Evolutionary conservation across 2,797 vertebrate species (phyloP), one percentile per base, ranked within the genome.

Genomic region (Rhinatrema bivittatum): DNA sequence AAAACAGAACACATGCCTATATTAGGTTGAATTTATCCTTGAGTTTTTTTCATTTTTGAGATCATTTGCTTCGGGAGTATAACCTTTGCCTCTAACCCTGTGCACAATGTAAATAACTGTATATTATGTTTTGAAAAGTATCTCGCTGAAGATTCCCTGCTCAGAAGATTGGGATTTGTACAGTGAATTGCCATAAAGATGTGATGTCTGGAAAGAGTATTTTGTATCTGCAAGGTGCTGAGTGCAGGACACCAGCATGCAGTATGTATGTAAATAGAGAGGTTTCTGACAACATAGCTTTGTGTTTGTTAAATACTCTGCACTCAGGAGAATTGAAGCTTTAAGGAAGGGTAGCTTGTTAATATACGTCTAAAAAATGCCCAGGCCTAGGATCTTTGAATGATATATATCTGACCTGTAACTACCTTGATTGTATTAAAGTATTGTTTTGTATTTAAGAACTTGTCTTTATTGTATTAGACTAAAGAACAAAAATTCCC

Each of bases 151-250:
- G n/a, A n/a, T n/a, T n/a, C n/a, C n/a, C n/a, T n/a, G n/a, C n/a
- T n/a, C n/a, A n/a, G n/a, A n/a, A n/a, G n/a, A n/a, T n/a, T n/a
- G n/a, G n/a, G n/a, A n/a, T n/a, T n/a, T n/a, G n/a, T n/a, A n/a
- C n/a, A n/a, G n/a, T n/a, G n/a, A n/a, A n/a, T n/a, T n/a, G n/a
- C n/a, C n/a, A n/a, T n/a, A n/a, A n/a, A n/a, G n/a, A n/a, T n/a
- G n/a, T n/a, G n/a, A n/a, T n/a, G 70, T 76, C 73, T 76, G 60
- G 69, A 72, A 71, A 77, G 74, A 73, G 57, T 79, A 76, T 83
- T 86, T 73, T 67, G 79, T 82, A 82, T 76, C 57, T 56, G 69
- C 68, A 73, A 56, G 56, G 69, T 64, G 78, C 78, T 78, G 79
- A 29, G 81, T 83, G 84, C 84, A 3, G 84, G 79, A 44, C 82